Evolutionary conservation across 2,797 vertebrate genomes (phyloP).

Genomic region (Lateolabrax maculatus): DNA sequence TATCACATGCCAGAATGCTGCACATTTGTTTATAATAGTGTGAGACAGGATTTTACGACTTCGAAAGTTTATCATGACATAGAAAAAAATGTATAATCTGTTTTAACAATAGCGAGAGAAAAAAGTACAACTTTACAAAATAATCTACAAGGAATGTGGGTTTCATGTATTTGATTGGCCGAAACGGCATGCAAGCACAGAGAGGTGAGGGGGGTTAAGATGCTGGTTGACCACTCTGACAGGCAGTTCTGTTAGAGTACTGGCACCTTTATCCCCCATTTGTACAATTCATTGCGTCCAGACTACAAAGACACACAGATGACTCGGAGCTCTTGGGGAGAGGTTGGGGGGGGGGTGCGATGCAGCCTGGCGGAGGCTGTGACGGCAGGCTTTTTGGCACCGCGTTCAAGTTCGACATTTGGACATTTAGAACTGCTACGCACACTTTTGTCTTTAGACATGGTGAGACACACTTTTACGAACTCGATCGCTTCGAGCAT

Average conservation of each 20-base stretch:
- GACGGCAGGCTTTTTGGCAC: conserved; percentile 7
- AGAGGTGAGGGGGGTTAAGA: background rate
- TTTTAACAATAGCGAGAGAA: background rate
- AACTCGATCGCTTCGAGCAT: conserved; percentile 1
- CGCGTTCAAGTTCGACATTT: conserved; percentile 4
- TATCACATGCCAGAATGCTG: background rate
- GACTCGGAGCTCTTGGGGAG: background rate
- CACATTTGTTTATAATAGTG: background rate
- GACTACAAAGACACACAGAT: background rate
- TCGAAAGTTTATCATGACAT: background rate
- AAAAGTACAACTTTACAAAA: background rate
- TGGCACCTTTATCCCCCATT: background rate
- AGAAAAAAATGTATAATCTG: background rate
- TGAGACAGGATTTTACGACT: background rate
- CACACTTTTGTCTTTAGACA: conserved; percentile 19
- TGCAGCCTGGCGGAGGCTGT: background rate
- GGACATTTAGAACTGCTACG: conserved; percentile 11
- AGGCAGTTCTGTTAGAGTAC: background rate
- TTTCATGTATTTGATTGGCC: background rate
- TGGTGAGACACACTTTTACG: background rate
- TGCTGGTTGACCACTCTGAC: background rate
- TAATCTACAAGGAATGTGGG: background rate
- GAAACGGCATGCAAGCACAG: background rate
- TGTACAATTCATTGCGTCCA: background rate
- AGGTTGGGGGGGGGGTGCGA: background rate